These are phyloP conservation scores for Sialia sialis DNA, from an alignment of 2,113 vertebrate species.

Conservation along the genomic window DNA sequence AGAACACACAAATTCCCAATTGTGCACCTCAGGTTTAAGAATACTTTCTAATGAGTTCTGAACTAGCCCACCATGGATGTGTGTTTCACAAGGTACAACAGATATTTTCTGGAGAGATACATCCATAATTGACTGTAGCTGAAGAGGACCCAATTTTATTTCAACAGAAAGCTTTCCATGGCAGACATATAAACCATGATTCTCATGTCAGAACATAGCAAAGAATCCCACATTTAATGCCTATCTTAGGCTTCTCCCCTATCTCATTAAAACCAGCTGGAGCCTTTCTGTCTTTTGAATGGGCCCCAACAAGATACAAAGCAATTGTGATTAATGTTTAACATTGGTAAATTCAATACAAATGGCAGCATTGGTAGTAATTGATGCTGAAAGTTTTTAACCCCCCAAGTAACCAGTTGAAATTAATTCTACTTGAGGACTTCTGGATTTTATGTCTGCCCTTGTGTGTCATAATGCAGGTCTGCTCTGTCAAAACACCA, in stretches of 20 bases:
- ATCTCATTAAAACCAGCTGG: neutral
- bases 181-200: neutral
- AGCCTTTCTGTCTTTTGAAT: neutral
- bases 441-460: neutral
- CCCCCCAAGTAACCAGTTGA: neutral
- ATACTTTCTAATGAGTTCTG: neutral
- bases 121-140: neutral
- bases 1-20: neutral
- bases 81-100: neutral
- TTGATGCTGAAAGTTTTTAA: neutral
- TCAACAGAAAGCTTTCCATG: neutral
- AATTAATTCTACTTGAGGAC: neutral
- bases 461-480: accelerated
- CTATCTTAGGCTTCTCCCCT: neutral
- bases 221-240: neutral
- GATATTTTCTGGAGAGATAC: neutral
- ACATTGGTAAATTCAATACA: neutral
- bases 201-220: neutral
- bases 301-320: neutral
- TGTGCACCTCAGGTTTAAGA: neutral
- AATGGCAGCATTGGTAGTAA: neutral
- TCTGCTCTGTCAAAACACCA: neutral
- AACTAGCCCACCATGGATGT: neutral
- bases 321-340: neutral
- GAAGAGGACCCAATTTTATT: neutral